Percentiles rank a stretch among this genome's conserved stretches.
These are phyloP conservation scores for Listronotus bonariensis DNA, from an alignment of 1,140 invertebrate genomes.

Conservation along the genomic window DNA sequence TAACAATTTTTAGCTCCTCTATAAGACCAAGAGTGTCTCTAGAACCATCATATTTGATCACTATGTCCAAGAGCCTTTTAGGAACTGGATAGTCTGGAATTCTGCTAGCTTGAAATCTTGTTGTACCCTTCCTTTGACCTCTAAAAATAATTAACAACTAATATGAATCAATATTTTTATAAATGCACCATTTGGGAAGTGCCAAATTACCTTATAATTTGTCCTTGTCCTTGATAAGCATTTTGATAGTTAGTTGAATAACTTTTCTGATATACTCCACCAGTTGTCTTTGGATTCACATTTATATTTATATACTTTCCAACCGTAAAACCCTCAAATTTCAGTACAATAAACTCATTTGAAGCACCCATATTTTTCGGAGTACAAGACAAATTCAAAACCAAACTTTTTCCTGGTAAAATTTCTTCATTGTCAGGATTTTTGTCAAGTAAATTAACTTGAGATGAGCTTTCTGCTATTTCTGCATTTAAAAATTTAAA, in stretches of 20 bases:
- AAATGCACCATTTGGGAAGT: background rate
- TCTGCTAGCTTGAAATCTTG: conserved; percentile 61
- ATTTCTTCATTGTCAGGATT: conserved; percentile 51
- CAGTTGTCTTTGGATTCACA: conserved; percentile 48
- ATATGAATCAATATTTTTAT: background rate
- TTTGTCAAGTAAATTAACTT: conserved; percentile 1
- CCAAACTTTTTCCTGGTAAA: conserved; percentile 48
- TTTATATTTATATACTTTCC: conserved; percentile 60
- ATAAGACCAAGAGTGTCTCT: conserved; percentile 10
- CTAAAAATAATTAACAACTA: conserved; percentile 6
- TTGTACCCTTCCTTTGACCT: conserved; percentile 55
- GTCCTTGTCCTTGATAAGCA: conserved; percentile 7
- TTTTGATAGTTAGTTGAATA: conserved; percentile 19
- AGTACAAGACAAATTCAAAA: conserved; percentile 57
- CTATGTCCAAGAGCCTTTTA: conserved; percentile 59
- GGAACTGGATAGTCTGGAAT: conserved; percentile 64
- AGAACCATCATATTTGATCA: conserved; percentile 41
- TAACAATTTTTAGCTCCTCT: conserved; percentile 53
- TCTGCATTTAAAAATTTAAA: conserved; percentile 40
- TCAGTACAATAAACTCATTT: conserved; percentile 63
- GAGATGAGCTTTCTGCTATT: conserved; percentile 23
- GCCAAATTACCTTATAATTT: conserved; percentile 13
- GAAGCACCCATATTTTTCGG: conserved; percentile 63
- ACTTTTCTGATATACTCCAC: conserved; percentile 29
- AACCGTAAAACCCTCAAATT: conserved; percentile 64